phyloP scores from a whole-genome alignment of 1,140 invertebrate species.

The Listronotus oregonensis region DNA sequence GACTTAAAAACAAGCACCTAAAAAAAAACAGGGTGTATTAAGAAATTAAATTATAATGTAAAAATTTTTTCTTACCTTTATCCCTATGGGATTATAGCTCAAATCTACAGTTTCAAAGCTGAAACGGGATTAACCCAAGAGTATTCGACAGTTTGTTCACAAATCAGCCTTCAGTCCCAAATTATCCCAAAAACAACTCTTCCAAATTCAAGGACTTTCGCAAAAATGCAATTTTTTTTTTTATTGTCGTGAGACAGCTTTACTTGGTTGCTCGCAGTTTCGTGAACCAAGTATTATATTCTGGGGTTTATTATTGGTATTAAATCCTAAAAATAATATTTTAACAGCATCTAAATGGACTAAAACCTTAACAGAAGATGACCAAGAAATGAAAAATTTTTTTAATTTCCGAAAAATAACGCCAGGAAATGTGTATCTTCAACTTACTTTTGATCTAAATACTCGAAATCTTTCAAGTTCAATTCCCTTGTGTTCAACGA shows the following conservation, averaged over 20 bases:
- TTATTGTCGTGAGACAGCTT: constrained; percentile 73
- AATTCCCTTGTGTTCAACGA: constrained; percentile 91
- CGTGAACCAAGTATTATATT: constrained; percentile 94
- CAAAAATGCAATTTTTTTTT: constrained; percentile 84
- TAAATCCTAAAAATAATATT: too few relatives aligned
- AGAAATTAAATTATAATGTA: not conserved
- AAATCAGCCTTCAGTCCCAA: constrained; percentile 82
- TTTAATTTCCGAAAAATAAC: too few relatives aligned
- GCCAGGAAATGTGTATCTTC: too few relatives aligned
- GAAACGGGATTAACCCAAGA: constrained; percentile 78
- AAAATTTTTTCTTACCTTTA: constrained; percentile 45
- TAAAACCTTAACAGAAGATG: too few relatives aligned
- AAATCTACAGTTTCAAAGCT: constrained; percentile 85
- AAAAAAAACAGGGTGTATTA: not conserved
- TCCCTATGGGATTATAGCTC: constrained; percentile 73
- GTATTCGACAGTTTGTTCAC: constrained; percentile 80
- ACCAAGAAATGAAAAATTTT: too few relatives aligned
- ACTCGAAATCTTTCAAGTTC: constrained; percentile 93
- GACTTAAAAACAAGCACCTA: constrained; percentile 77
- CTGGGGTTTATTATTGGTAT: constrained; percentile 89
- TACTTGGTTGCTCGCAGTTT: constrained; percentile 60
- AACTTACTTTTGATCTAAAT: constrained; percentile 89
- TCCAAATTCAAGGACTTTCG: constrained; percentile 79
- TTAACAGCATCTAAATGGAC: too few relatives aligned
- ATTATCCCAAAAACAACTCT: constrained; percentile 82